A percentile compares a stretch with the other conserved stretches of the same genome.
phyloP scores from a whole-genome alignment of 2,888 invertebrate species.

The Mythimna lalbum region DNA sequence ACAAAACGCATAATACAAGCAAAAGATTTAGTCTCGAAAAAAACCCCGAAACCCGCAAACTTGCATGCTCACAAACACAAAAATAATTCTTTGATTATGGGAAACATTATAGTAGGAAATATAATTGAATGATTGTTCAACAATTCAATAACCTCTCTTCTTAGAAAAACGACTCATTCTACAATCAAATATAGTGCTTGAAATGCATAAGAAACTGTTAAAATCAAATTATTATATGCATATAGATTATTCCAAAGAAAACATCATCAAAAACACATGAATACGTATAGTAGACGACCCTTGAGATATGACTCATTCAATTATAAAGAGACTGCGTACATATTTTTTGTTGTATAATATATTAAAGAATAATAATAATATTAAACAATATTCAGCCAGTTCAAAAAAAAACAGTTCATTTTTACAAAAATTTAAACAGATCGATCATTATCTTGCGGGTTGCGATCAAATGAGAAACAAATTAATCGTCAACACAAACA shows the following conservation, averaged over 20 bases:
- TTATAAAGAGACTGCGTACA: neutral
- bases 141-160: constrained; percentile 10
- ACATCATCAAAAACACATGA: too few relatives aligned
- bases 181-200: neutral
- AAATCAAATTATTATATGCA: neutral
- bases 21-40: neutral
- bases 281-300: neutral
- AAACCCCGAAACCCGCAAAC: neutral
- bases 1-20: neutral
- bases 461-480: neutral
- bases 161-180: constrained; percentile 10
- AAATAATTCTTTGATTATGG: constrained; percentile 1
- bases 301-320: neutral
- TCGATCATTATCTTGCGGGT: neutral
- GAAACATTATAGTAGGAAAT: constrained; percentile 13
- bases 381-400: neutral
- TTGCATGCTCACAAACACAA: neutral
- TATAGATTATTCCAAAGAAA: constrained; percentile 1
- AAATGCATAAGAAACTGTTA: neutral
- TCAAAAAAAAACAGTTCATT: neutral
- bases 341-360: neutral
- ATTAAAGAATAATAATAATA: too few relatives aligned
- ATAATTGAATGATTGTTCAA: neutral
- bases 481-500: neutral
- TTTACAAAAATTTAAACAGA: neutral